phyloP scores from a whole-genome alignment of 2,797 vertebrate genomes.

The Gallinago solitaria region DNA sequence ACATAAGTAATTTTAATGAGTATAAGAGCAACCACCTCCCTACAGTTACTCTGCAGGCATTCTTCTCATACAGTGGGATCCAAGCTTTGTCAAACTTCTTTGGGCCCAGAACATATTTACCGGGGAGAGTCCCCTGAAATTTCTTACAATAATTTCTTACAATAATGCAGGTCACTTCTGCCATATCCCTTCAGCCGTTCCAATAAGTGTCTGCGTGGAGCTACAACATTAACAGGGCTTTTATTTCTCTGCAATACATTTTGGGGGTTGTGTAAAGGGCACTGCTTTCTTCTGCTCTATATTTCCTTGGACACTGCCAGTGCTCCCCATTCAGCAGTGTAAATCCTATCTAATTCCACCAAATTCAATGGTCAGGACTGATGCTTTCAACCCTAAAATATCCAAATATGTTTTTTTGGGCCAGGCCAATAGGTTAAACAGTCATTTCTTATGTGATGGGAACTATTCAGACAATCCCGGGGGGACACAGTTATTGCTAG shows the following conservation, averaged over 20 bases:
- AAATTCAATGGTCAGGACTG: background rate
- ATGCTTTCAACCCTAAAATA: background rate
- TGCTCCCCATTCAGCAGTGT: background rate
- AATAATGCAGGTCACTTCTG: background rate
- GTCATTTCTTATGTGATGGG: fast-evolving
- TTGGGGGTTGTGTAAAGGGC: background rate
- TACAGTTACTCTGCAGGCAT: background rate
- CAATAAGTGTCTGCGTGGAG: background rate
- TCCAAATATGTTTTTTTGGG: background rate
- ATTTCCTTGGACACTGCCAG: background rate
- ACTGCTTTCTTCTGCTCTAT: background rate
- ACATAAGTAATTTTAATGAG: slow-evolving; percentile 62
- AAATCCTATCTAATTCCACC: background rate
- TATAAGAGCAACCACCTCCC: background rate
- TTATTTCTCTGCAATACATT: background rate
- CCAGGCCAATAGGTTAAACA: background rate
- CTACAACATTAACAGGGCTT: background rate
- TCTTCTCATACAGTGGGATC: background rate
- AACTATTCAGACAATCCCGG: background rate
- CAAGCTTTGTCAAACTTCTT: background rate
- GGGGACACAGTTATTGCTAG: background rate
- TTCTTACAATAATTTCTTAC: background rate
- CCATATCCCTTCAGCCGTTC: background rate
- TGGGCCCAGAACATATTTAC: background rate
- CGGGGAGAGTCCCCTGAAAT: background rate